phyloP scores from a whole-genome alignment of 2,797 vertebrate genomes.

The Pseudochromis fuscus region DNA sequence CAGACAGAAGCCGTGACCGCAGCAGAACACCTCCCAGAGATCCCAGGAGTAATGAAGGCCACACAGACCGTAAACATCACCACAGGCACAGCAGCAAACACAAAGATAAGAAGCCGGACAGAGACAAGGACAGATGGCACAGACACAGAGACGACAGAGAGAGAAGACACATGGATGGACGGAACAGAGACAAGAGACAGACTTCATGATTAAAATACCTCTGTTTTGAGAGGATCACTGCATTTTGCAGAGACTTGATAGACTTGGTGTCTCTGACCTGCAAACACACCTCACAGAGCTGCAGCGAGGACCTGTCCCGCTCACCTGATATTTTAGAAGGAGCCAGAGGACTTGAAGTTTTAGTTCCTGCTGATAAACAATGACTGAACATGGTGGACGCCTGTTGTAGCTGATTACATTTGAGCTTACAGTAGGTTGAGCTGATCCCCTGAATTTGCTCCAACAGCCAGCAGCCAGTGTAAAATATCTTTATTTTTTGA shows the following conservation, averaged over 20 bases:
- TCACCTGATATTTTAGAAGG: constrained; percentile 16
- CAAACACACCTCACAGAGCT: constrained; percentile 21
- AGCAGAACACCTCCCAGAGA: constrained; percentile 72
- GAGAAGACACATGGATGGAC: constrained; percentile 40
- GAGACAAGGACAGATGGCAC: constrained; percentile 59
- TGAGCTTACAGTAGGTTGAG: background rate
- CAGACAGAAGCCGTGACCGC: constrained; percentile 50
- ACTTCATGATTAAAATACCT: constrained; percentile 40
- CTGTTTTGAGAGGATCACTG: constrained; percentile 27
- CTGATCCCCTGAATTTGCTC: background rate
- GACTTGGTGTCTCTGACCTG: constrained; percentile 27
- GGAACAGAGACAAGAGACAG: constrained; percentile 55
- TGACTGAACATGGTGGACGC: background rate
- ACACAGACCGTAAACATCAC: constrained; percentile 50
- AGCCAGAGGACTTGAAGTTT: constrained; percentile 8
- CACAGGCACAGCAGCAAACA: constrained; percentile 45
- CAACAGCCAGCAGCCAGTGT: background rate
- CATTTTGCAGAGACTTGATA: constrained; percentile 15
- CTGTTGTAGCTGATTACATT: background rate
- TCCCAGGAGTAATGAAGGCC: constrained; percentile 37
- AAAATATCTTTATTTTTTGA: background rate
- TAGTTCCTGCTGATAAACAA: background rate
- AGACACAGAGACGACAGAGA: constrained; percentile 61
- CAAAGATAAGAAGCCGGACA: constrained; percentile 59
- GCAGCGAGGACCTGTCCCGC: constrained; percentile 32